Evolutionary conservation across 1,140 invertebrate genomes (phyloP).

Genomic region (Chironomus striatipennis): DNA sequence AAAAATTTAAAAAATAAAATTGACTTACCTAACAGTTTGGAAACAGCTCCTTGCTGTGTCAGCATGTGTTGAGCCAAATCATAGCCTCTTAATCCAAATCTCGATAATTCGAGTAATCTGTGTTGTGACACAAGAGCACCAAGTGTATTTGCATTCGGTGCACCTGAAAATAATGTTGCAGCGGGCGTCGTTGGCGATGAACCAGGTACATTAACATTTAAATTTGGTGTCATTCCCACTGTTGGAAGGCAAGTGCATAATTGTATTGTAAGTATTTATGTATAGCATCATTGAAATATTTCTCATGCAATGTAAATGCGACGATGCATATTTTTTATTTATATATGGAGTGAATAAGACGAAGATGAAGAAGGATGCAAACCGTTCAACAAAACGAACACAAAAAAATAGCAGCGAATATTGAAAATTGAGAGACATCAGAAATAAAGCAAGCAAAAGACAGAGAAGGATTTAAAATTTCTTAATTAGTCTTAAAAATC

Average conservation of each 20-base stretch:
- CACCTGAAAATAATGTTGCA: conserved; percentile 41
- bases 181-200: conserved; percentile 40
- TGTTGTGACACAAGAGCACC: conserved; percentile 59
- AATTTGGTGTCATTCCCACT: conserved; percentile 22
- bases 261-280: neutral
- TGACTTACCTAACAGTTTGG: conserved; percentile 78
- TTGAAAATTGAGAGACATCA: neutral
- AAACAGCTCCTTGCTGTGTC: conserved; percentile 83
- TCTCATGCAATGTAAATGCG: conserved; percentile 1
- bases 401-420: neutral
- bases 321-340: neutral
- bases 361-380: conserved; percentile 4
- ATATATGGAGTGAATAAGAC: neutral
- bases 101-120: conserved; percentile 70
- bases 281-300: neutral
- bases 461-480: conserved; percentile 4
- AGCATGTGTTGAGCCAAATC: conserved; percentile 82
- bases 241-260: neutral
- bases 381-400: neutral
- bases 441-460: neutral
- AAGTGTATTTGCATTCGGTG: conserved; percentile 49
- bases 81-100: conserved; percentile 75
- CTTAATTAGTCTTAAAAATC: conserved; percentile 8
- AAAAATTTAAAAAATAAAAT: neutral
- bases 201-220: conserved; percentile 36